Base-by-base conservation (phyloP, 2,888 invertebrate genomes). In the Synergus japonicus region DNA sequence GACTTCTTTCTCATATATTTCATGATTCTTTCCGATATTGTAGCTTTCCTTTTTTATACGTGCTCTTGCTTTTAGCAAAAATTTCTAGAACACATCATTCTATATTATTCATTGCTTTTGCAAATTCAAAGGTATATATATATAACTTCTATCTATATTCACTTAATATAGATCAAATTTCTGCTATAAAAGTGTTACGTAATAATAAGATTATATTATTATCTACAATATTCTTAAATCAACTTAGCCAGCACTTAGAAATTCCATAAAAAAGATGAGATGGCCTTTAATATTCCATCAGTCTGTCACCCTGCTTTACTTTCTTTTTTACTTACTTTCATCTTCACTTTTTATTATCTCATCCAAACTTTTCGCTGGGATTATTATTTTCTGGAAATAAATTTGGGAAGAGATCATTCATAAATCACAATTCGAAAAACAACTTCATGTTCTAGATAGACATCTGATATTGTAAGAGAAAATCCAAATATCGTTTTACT, bases 251-350 rank as follows among this genome's bases (percentile, higher is more conserved):
- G 7, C 8, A 54, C 15, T n/a, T 15, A 13, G 15, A 49, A 22
- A 15, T 29, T 69, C 65, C 41, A 65, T 4, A n/a, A 15, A 64
- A 37, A 65, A n/a, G 65, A 65, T n/a, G 41, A 65, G 65, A 65
- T 65, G n/a, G 41, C 37, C 37, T 65, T 65, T 65, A 65, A 65
- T 65, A 46, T 29, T 29, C 22, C 13, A 66, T 66, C 66, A 66
- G 44, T 18, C 44, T 44, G 41, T 18, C 43, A 44, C 44, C 2
- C 10, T 12, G 46, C 46, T 46, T 46, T 46, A 46, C 46, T 46
- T 66, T 37, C 37, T 5, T 37, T 37, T 37, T 29, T 29, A 29
- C 37, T 29, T 29, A 29, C 37, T 37, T 37, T 66, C 44, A 66
- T 18, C 43, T 12, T 66, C 18, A n/a, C 66, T 66, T 66, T 44